Base-by-base conservation (phyloP, 1,140 invertebrate species). In the Coptotermes formosanus region DNA sequence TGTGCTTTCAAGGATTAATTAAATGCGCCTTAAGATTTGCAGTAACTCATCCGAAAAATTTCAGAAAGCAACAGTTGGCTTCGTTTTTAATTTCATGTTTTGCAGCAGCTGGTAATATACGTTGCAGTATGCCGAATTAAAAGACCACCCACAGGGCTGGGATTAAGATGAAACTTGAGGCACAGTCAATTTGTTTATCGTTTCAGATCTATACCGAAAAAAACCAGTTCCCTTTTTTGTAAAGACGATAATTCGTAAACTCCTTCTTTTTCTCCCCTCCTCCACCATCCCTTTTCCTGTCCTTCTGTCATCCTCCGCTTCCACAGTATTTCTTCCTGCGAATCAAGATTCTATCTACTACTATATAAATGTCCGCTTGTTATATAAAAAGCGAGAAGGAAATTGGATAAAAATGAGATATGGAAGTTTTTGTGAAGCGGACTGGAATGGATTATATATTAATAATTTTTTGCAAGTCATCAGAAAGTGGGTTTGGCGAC, bases 391-490 rank as follows among this genome's bases (percentile, higher is more conserved):
- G n/a, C 11, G n/a, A 75, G n/a, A n/a, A 75, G 64, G 25, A 75
- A 75, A 75, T 75, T 75, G 64, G 64, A 75, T 75, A 75, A 75
- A 30, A 75, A 30, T 75, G 64, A 75, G 64, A 75, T 75, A 75
- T 30, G n/a, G 64, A 75, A 75, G 8, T 64, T 75, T 75, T 75
- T 75, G 64, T 75, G 64, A 75, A 55, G 52, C 6, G 52, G 52
- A 4, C 52, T 55, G 52, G 19, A 55, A 25, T 75, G 64, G 64
- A 75, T 75, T 75, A 75, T 75, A 75, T 75, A 75, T 75, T 75
- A 75, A 75, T 16, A 75, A 30, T 30, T 75, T 75, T 75, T 16
- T 75, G n/a, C 64, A 75, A 75, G 64, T 75, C 64, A 75, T 75
- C 64, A 75, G 3, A 75, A n/a, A 75, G 64, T 75, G 16, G 25